Evolutionary conservation across 2,113 vertebrate genomes (phyloP).

Genomic region (Ginglymostoma cirratum): DNA sequence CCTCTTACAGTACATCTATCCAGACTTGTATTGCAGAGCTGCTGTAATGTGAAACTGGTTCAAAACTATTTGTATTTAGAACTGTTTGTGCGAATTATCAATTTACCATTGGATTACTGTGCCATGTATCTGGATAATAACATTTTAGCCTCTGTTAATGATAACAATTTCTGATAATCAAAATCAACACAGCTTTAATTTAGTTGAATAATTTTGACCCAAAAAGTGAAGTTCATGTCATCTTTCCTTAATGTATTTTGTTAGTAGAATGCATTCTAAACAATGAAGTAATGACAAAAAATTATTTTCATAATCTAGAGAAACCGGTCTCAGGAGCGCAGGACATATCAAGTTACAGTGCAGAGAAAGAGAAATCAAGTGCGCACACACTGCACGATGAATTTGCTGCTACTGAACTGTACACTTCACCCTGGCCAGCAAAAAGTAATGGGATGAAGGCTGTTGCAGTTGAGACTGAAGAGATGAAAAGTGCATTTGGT

Average conservation of each 20-base stretch:
- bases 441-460: background rate
- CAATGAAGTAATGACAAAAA: background rate
- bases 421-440: background rate
- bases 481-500: background rate
- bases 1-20: background rate
- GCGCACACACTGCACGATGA: background rate
- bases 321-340: background rate
- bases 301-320: conserved; percentile 15
- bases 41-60: background rate
- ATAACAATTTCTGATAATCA: background rate
- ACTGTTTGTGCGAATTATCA: background rate
- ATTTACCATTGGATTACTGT: background rate
- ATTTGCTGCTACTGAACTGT: background rate
- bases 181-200: background rate
- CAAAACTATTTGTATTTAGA: no score
- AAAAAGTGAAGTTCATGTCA: background rate
- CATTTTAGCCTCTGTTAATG: background rate
- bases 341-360: background rate
- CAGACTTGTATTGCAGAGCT: background rate
- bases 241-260: background rate
- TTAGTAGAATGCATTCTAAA: background rate
- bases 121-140: no score
- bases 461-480: background rate
- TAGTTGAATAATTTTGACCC: background rate
- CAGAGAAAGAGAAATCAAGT: background rate